A percentile compares a stretch with the other conserved stretches of the same genome.
phyloP scores from a whole-genome alignment of 2,888 invertebrate species.

The Melieria crassipennis region DNA sequence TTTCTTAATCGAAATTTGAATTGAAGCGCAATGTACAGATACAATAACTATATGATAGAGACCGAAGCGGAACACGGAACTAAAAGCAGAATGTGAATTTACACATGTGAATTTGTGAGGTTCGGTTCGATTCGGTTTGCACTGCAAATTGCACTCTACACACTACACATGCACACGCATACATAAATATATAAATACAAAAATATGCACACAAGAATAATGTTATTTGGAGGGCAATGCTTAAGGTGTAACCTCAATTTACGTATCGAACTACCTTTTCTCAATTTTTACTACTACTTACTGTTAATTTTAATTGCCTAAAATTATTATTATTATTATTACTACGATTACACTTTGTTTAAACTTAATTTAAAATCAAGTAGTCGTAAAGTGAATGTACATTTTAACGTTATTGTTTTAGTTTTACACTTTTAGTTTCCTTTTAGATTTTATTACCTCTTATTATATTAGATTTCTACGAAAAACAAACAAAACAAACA shows the following conservation, averaged over 20 bases:
- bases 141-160: too few species aligned
- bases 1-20: too few species aligned
- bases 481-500: slow-evolving; percentile 14
- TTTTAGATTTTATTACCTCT: neutral
- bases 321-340: slow-evolving; percentile 28
- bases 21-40: too few species aligned
- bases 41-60: too few species aligned
- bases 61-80: too few species aligned
- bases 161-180: neutral
- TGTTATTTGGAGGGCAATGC: too few species aligned
- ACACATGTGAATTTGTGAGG: too few species aligned
- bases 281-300: slow-evolving; percentile 14
- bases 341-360: slow-evolving; percentile 16
- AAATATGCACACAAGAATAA: neutral
- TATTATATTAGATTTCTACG: slow-evolving; percentile 11
- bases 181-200: slow-evolving; percentile 10
- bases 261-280: slow-evolving; percentile 12
- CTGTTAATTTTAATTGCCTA: slow-evolving; percentile 9
- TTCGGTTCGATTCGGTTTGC: too few species aligned
- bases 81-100: too few species aligned
- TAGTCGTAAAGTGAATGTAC: slow-evolving; percentile 13
- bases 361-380: slow-evolving; percentile 10
- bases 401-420: neutral
- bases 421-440: slow-evolving; percentile 4
- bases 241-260: neutral